These are phyloP conservation scores for Volucella inflata DNA, from an alignment of 2,888 invertebrate genomes.

Conservation along the genomic window DNA sequence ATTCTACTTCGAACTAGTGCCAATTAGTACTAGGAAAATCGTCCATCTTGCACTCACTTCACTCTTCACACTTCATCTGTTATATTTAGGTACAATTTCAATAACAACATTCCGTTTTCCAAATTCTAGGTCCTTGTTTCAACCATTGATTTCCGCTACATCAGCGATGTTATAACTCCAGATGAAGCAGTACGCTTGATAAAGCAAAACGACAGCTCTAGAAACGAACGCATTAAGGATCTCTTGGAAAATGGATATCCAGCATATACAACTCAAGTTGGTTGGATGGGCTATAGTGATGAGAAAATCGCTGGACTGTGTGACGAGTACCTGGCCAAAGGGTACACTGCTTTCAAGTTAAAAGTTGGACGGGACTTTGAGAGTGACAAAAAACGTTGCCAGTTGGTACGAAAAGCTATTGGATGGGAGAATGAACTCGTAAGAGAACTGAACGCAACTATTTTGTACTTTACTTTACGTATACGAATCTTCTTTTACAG, in stretches of 20 bases:
- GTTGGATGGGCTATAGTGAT: slow-evolving; percentile 95
- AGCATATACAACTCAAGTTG: slow-evolving; percentile 93
- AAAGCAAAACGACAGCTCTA: slow-evolving; percentile 85
- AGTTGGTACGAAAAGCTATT: slow-evolving; percentile 89
- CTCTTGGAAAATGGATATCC: slow-evolving; percentile 90
- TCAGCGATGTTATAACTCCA: slow-evolving; percentile 92
- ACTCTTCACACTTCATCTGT: too few relatives aligned
- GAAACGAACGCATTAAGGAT: slow-evolving; percentile 87
- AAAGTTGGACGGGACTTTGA: slow-evolving; percentile 94
- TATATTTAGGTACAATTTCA: too few relatives aligned
- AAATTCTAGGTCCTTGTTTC: slow-evolving; percentile 86
- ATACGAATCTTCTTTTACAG: slow-evolving; percentile 80
- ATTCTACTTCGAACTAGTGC: too few relatives aligned
- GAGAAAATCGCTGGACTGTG: slow-evolving; percentile 89
- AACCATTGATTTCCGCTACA: slow-evolving; percentile 93
- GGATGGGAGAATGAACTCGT: slow-evolving; percentile 91
- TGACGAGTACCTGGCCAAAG: slow-evolving; percentile 88
- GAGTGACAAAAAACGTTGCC: slow-evolving; percentile 90
- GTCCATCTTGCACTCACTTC: too few relatives aligned
- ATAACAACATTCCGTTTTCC: too few relatives aligned
- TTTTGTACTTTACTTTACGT: neutral
- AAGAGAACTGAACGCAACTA: slow-evolving; percentile 76
- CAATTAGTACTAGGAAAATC: too few relatives aligned
- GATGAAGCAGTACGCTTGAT: slow-evolving; percentile 91
- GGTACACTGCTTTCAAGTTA: slow-evolving; percentile 93